A percentile compares a stretch with the other conserved stretches of the same genome.
phyloP scores from a whole-genome alignment of 2,888 invertebrate genomes.

The Monochamus alternatus region DNA sequence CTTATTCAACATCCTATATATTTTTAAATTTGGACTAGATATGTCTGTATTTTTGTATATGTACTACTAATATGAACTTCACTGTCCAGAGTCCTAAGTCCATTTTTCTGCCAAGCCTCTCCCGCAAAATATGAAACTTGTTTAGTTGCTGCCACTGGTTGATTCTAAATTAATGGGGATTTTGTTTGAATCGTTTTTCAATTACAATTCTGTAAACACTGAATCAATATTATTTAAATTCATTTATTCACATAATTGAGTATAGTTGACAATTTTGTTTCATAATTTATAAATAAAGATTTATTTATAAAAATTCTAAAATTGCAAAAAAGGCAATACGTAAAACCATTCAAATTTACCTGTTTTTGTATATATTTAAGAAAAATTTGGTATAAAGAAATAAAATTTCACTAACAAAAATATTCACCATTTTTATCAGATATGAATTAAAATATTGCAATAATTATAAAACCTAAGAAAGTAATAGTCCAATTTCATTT shows the following conservation, averaged over 20 bases:
- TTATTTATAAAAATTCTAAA: not conserved
- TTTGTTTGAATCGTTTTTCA: too few species aligned
- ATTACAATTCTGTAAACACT: too few species aligned
- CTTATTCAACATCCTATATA: too few species aligned
- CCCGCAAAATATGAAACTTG: too few species aligned
- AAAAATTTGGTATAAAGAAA: not conserved
- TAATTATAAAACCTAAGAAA: not conserved
- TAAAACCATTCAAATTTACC: not conserved
- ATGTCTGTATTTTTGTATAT: too few species aligned
- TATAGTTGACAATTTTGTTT: not conserved
- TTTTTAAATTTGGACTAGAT: too few species aligned
- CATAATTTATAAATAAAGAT: not conserved
- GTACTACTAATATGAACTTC: too few species aligned
- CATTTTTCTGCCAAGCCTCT: too few species aligned
- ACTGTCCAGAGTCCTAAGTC: too few species aligned
- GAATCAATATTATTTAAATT: not conserved
- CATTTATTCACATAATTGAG: slow-evolving; percentile 9
- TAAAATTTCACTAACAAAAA: not conserved
- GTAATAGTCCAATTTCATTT: not conserved
- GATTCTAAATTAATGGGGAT: too few species aligned
- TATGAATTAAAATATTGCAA: slow-evolving; percentile 3
- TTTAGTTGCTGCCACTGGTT: too few species aligned
- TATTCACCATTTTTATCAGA: not conserved
- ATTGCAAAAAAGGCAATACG: not conserved
- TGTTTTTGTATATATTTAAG: not conserved